Evolutionary conservation across 2,113 vertebrate species (phyloP).

Genomic region (Macquaria australasica): DNA sequence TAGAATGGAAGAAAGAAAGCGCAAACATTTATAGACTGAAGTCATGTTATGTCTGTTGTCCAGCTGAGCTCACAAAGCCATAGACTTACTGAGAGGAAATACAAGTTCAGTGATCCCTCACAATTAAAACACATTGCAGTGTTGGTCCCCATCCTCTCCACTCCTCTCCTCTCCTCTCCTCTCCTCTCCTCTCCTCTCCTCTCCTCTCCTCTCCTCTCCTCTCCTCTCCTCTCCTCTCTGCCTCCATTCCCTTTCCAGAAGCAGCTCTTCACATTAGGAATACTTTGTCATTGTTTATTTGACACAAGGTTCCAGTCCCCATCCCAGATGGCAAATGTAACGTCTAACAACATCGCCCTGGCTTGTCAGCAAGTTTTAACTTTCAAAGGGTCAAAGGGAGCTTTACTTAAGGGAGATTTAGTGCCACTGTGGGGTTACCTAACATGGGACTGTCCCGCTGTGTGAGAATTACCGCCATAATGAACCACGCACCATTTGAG

Average conservation of each 20-base stretch:
- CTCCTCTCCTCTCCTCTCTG: conserved; percentile 1
- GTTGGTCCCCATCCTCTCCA: conserved; percentile 1
- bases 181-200: background rate
- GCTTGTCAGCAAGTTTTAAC: conserved; percentile 62
- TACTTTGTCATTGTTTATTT: conserved; percentile 67
- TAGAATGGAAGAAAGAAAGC: conserved; percentile 46
- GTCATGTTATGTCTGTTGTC: conserved; percentile 76
- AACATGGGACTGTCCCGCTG: conserved; percentile 63
- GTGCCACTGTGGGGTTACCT: conserved; percentile 59
- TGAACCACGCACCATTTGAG: conserved; percentile 69
- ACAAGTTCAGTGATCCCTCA: conserved; percentile 35
- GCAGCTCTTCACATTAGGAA: conserved; percentile 29
- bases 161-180: background rate
- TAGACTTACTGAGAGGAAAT: conserved; percentile 58
- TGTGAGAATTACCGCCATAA: conserved; percentile 70
- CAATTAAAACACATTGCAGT: conserved; percentile 46
- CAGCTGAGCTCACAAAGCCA: conserved; percentile 73
- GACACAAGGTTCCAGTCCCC: conserved; percentile 40
- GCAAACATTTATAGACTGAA: conserved; percentile 74
- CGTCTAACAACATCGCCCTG: background rate
- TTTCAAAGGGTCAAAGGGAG: conserved; percentile 58
- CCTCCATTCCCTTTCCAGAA: conserved; percentile 30
- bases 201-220: background rate
- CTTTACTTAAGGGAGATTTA: conserved; percentile 68
- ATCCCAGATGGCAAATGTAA: conserved; percentile 35